Conservation (phyloP, 2,888 invertebrate genomes). For the Machimus rusticus region DNA sequence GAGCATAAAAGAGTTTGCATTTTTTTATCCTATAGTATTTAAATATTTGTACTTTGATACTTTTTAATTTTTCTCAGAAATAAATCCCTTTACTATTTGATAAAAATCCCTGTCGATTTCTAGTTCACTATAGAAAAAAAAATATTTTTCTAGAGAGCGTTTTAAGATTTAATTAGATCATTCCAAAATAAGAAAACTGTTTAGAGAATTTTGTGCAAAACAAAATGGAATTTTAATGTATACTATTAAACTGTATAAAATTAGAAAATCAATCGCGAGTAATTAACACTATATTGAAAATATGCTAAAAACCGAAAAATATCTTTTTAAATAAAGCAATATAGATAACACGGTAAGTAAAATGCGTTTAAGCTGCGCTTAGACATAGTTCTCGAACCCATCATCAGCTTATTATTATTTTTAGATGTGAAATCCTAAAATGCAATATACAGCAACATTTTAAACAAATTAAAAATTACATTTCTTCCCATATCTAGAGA, state of each 20-base stretch:
- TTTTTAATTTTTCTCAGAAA: not conserved
- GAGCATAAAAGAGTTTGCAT: not conserved
- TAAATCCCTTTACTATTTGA: not conserved
- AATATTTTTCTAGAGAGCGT: not conserved
- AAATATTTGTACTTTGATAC: not conserved
- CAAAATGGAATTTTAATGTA: not conserved
- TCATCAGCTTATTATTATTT: not conserved
- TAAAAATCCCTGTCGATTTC: not conserved
- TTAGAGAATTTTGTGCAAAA: not conserved
- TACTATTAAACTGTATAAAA: not conserved
- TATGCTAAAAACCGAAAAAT: not conserved
- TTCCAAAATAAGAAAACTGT: not conserved
- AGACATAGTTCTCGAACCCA: not conserved
- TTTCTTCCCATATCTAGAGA: slow-evolving; percentile 64
- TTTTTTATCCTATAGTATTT: not conserved
- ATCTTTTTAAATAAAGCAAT: not conserved
- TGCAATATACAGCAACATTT: not conserved
- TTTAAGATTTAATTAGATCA: not conserved
- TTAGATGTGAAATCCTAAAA: not conserved
- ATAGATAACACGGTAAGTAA: slow-evolving; percentile 5
- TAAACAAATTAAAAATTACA: not conserved
- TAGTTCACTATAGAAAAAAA: not conserved
- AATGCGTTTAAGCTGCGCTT: not conserved
- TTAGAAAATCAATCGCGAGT: not conserved
- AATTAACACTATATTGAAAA: not conserved